These are phyloP conservation scores for Tinea pellionella DNA, from an alignment of 2,888 invertebrate species.

Conservation along the genomic window DNA sequence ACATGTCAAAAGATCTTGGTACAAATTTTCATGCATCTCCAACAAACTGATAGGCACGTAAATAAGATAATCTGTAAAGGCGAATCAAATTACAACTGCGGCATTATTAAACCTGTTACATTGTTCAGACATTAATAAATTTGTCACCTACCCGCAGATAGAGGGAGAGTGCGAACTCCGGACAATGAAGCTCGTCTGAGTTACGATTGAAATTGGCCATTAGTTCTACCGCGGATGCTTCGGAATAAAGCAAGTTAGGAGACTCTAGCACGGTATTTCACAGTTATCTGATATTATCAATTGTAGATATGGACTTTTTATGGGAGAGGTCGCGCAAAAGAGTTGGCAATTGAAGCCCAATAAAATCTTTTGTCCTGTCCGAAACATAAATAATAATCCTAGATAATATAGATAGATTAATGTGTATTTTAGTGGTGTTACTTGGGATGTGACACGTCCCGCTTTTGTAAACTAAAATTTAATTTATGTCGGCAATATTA, in stretches of 20 bases:
- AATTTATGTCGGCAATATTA: background rate
- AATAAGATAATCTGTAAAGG: slow-evolving; percentile 18
- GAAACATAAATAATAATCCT: background rate
- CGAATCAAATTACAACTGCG: slow-evolving; percentile 46
- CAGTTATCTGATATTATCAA: slow-evolving; percentile 53
- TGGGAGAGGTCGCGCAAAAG: slow-evolving; percentile 45
- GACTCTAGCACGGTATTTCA: slow-evolving; percentile 44
- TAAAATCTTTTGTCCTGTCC: background rate
- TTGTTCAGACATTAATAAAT: slow-evolving; percentile 61
- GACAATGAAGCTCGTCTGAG: slow-evolving; percentile 60
- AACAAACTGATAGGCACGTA: background rate
- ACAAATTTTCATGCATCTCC: background rate
- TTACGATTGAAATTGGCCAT: slow-evolving; percentile 57
- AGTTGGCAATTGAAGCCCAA: slow-evolving; percentile 24
- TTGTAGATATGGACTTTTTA: slow-evolving; percentile 57
- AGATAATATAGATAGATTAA: background rate
- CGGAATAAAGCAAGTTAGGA: slow-evolving; percentile 42
- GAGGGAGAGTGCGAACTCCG: slow-evolving; percentile 50
- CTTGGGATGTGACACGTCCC: background rate
- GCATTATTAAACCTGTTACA: slow-evolving; percentile 51
- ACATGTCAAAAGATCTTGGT: too few relatives aligned
- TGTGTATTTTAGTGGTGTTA: background rate
- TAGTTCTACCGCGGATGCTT: slow-evolving; percentile 52
- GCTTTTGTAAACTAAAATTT: background rate
- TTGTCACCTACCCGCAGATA: slow-evolving; percentile 62